phyloP scores from a whole-genome alignment of 2,797 vertebrate species.

The Anabacerthia variegaticeps region DNA sequence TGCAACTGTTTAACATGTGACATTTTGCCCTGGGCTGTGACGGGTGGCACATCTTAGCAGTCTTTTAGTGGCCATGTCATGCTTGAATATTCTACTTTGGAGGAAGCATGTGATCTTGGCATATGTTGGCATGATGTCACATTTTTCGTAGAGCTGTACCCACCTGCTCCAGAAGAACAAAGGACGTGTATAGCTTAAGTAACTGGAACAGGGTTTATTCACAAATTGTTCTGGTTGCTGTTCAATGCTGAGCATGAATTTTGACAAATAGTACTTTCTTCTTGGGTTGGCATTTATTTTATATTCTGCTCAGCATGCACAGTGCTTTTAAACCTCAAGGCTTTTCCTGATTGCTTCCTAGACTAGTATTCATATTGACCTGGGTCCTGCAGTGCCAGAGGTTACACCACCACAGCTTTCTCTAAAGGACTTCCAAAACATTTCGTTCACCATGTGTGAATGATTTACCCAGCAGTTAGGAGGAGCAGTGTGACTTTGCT shows the following conservation, averaged over 20 bases:
- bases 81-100: neutral
- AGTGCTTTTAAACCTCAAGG: neutral
- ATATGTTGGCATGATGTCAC: rapidly evolving
- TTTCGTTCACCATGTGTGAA: rapidly evolving
- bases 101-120: neutral
- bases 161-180: neutral
- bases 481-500: neutral
- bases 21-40: neutral
- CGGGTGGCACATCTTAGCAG: neutral
- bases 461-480: rapidly evolving
- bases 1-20: neutral
- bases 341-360: neutral
- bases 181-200: neutral
- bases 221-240: rapidly evolving
- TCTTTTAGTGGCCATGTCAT: neutral
- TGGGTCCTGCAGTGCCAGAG: neutral
- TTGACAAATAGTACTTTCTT: neutral
- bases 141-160: neutral
- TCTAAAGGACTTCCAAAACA: neutral
- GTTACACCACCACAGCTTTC: neutral
- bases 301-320: neutral
- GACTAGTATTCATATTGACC: neutral
- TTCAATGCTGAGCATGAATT: neutral
- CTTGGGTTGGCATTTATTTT: neutral
- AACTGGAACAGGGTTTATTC: neutral